Evolutionary conservation across 2,797 vertebrate genomes (phyloP), one percentile per base, ranked within the genome.

Genomic region (Chanos chanos): DNA sequence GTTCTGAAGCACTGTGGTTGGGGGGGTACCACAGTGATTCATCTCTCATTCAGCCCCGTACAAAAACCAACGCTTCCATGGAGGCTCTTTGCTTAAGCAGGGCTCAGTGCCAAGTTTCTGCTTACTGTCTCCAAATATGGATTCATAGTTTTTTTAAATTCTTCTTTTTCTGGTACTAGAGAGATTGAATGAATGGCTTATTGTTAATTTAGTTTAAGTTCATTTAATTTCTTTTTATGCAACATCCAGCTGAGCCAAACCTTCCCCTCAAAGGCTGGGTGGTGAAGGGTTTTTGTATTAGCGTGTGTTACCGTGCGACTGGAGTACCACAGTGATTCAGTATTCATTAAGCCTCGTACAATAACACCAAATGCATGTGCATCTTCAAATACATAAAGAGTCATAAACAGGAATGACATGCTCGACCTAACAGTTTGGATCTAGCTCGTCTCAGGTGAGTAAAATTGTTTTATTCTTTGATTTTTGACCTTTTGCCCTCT

Each of bases 1-100:
- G 30, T 10, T 4, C 1, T 61, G 4, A 66, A 21, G 51, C 62
- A 58, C 6, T 50, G 70, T 70, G 70, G 33, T 48, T 22, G 0
- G 21, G 54, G 53, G 58, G 21, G 15, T 59, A 59, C 53, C 71
- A 70, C 71, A 59, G 58, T 55, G 58, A 37, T 51, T 44, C 24
- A 34, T 2, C 18, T 52, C 31, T 19, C 13, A 0, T 12, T 12
- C 7, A 4, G 9, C 4, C 51, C 22, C 34, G 9, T 69, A 69
- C 66, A 72, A 66, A 72, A 72, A 75, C 61, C 19, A 13, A 8
- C 49, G n/a, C n/a, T n/a, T n/a, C n/a, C n/a, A n/a, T n/a, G n/a
- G n/a, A n/a, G n/a, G n/a, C n/a, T n/a, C n/a, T n/a, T n/a, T n/a
- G n/a, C n/a, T n/a, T n/a, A n/a, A n/a, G n/a, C n/a, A n/a, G n/a